Evolutionary conservation across 2,888 invertebrate species (phyloP).

Genomic region (Anoncus sp.): DNA sequence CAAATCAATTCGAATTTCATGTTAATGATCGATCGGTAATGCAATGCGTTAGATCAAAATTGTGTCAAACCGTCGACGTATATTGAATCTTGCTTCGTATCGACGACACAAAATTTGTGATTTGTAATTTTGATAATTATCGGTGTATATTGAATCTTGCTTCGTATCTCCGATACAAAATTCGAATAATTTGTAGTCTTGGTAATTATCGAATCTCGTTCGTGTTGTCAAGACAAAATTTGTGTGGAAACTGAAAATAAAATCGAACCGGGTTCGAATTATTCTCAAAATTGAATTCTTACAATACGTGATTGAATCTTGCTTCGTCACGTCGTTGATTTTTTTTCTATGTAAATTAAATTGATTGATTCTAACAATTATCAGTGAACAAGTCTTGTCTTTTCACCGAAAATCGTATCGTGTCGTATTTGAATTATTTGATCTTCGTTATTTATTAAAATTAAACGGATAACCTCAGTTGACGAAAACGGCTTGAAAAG

Average conservation of each 20-base stretch:
- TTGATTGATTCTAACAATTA: neutral
- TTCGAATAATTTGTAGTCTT: too few species aligned
- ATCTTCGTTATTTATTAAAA: neutral
- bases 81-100: slow-evolving; percentile 4
- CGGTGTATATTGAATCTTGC: neutral
- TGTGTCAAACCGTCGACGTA: neutral
- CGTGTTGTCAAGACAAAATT: neutral
- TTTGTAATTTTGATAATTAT: neutral
- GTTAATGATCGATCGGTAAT: neutral
- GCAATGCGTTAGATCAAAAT: slow-evolving; percentile 2
- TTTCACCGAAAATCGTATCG: neutral
- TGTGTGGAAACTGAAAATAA: neutral
- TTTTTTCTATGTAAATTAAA: neutral
- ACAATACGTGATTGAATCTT: neutral
- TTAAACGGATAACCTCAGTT: neutral
- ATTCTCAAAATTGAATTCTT: neutral
- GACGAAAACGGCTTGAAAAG: slow-evolving; percentile 3
- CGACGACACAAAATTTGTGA: neutral
- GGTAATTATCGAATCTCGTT: too few species aligned
- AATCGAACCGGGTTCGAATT: neutral
- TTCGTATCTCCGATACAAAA: neutral
- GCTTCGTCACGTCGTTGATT: slow-evolving; percentile 2
- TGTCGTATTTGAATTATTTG: too few species aligned
- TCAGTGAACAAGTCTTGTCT: neutral
- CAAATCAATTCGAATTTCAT: neutral